Conservation (phyloP, 2,888 invertebrate genomes). For the Drosophila aldrichi region DNA sequence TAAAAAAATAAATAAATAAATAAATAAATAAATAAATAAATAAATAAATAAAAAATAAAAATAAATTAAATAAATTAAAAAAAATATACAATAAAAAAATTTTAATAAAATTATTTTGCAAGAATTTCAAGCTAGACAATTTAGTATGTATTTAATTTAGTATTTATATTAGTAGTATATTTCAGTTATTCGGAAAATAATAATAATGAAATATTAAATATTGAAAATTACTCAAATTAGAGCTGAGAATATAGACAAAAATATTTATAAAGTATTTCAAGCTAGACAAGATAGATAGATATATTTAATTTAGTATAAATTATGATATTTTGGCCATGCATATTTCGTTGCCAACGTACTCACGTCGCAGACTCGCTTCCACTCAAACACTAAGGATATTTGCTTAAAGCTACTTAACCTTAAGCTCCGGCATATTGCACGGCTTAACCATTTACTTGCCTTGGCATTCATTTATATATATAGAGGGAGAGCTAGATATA, state of each 20-base stretch:
- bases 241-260: background rate
- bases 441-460: background rate
- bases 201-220: background rate
- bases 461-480: background rate
- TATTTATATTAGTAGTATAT: background rate
- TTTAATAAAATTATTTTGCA: too few species aligned
- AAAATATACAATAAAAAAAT: too few species aligned
- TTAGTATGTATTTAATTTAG: background rate
- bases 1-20: too few species aligned
- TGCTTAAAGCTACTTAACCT: constrained; percentile 40
- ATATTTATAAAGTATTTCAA: background rate
- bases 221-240: too few species aligned
- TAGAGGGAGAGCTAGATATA: background rate
- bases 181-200: too few species aligned
- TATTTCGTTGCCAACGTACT: constrained; percentile 17
- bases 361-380: constrained; percentile 9
- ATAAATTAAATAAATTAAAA: too few species aligned
- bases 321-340: constrained; percentile 22
- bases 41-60: too few species aligned
- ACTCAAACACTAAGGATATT: constrained; percentile 2
- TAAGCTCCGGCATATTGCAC: constrained; percentile 3
- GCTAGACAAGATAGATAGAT: background rate
- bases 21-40: too few species aligned
- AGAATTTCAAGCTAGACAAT: background rate
- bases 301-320: background rate